Evolutionary conservation across 2,797 vertebrate genomes (phyloP), one percentile per base, ranked within the genome.

Genomic region (Linurgus olivaceus): DNA sequence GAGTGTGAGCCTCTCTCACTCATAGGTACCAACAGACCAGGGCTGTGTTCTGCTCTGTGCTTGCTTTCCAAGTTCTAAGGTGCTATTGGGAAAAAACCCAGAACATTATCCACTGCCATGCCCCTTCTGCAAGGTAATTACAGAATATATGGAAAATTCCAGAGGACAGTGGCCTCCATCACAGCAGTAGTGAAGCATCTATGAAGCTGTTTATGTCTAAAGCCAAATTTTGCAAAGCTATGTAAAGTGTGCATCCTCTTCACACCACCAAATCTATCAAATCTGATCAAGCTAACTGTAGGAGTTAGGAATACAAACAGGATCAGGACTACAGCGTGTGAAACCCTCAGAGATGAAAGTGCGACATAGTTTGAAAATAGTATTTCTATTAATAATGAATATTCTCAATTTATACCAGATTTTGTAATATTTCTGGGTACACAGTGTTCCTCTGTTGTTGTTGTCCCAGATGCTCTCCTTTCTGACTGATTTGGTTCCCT

Each of bases 361-460:
- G 55, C 4, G 2, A 86, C 76, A 81, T 55, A 81, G 85, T 90
- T 94, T 88, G 90, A 94, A 95, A 95, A 94, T 63, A 93, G 79
- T 84, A 85, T 93, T 93, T 90, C 83, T 93, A 86, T 92, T 94
- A 93, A 84, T 96, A 93, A 96, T 93, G 51, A 94, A 78, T 75
- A 50, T 23, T 79, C 47, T 72, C 50, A 71, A 73, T 97, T 86
- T 85, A 70, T 70, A n/a, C 24, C 57, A 75, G 70, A 77, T 87
- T 96, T 97, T 88, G 58, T 57, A 72, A 50, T 65, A 62, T 58
- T 85, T 72, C 91, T 66, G 42, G 54, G 61, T 81, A 86, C 1
- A 0, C 62, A 61, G 70, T 74, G 23, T 83, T 88, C 42, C 44
- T 58, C 48, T 83, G 28, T 85, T 76, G 45, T 54, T 76, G 59